Evolutionary conservation across 2,888 invertebrate species (phyloP).

Genomic region (Nesidiocoris tenuis): DNA sequence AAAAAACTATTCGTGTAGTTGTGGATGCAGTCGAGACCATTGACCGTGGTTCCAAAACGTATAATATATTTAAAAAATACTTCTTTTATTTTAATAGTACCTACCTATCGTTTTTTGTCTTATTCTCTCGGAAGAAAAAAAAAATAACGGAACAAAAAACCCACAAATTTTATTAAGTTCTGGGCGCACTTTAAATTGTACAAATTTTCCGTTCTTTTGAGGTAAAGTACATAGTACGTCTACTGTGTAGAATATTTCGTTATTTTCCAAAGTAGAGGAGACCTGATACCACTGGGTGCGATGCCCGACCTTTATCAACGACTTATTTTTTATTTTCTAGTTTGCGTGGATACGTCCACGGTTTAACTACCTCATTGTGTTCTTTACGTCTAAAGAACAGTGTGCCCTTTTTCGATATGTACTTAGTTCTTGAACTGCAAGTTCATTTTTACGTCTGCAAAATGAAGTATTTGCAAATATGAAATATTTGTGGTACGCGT

Average conservation of each 20-base stretch:
- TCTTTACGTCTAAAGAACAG: conserved; percentile 46
- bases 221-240: conserved; percentile 35
- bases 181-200: conserved; percentile 48
- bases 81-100: conserved; percentile 10
- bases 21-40: conserved; percentile 31
- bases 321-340: conserved; percentile 21
- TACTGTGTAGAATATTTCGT: conserved; percentile 19
- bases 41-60: conserved; percentile 27
- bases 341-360: conserved; percentile 28
- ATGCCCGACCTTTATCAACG: conserved; percentile 22
- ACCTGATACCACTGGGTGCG: not conserved
- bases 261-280: conserved; percentile 12
- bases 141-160: too few relatives aligned
- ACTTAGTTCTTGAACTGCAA: conserved; percentile 48
- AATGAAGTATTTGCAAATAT: conserved; percentile 41
- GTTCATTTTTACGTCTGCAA: conserved; percentile 46
- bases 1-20: conserved; percentile 44
- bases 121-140: not conserved
- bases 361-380: conserved; percentile 44
- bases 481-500: conserved; percentile 46
- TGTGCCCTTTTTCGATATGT: conserved; percentile 45
- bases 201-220: conserved; percentile 40
- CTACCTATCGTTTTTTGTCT: conserved; percentile 13
- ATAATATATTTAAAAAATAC: not conserved
- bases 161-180: conserved; percentile 39